Conservation (phyloP, 1,140 invertebrate genomes). For the Drosophila sucinea region DNA sequence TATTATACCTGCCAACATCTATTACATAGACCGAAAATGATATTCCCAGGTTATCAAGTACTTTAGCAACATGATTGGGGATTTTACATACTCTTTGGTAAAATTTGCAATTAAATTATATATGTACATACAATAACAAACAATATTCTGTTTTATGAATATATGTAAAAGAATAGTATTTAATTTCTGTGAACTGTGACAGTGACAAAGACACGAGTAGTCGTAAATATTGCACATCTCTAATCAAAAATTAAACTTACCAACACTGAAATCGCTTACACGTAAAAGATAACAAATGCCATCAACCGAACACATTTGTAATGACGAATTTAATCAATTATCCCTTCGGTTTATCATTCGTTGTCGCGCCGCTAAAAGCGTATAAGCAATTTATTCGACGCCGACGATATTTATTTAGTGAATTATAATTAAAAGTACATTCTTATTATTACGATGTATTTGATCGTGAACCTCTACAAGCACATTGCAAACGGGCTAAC, state of each 20-base stretch:
- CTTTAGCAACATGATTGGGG: too few relatives aligned
- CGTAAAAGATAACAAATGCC: constrained; percentile 5
- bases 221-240: background rate
- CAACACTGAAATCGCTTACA: constrained; percentile 10
- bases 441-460: background rate
- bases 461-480: background rate
- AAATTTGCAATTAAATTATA: background rate
- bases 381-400: constrained; percentile 1
- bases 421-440: background rate
- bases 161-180: background rate
- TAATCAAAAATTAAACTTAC: background rate
- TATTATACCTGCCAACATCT: too few relatives aligned
- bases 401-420: background rate
- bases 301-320: background rate
- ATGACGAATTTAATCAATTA: background rate
- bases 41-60: too few relatives aligned
- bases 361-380: background rate
- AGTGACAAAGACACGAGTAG: background rate
- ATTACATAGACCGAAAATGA: too few relatives aligned
- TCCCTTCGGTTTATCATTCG: background rate
- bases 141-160: background rate
- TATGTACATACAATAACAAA: background rate
- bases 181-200: background rate
- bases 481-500: background rate
- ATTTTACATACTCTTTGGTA: too few relatives aligned